Percentiles rank a stretch among this genome's conserved stretches.
phyloP scores from a whole-genome alignment of 2,888 invertebrate genomes.

The Netelia virgata region DNA sequence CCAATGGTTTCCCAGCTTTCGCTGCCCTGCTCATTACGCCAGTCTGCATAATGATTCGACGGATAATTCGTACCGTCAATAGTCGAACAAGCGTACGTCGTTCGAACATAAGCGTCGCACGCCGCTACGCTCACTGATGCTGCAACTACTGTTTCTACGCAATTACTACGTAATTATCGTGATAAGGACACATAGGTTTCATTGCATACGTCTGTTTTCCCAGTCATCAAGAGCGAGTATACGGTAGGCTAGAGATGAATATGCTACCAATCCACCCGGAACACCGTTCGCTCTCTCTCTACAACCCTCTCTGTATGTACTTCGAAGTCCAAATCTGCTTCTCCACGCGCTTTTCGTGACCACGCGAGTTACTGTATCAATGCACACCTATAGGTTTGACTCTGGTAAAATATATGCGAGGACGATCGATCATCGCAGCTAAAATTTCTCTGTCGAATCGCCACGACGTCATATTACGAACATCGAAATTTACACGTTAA shows the following conservation, averaged over 20 bases:
- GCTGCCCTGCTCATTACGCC: conserved; percentile 1
- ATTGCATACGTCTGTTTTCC: not conserved
- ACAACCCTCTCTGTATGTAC: not conserved
- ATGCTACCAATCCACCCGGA: not conserved
- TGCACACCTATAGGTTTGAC: not conserved
- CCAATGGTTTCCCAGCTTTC: conserved; percentile 65
- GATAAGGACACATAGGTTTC: conserved; percentile 57
- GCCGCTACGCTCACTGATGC: conserved; percentile 57
- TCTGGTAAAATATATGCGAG: not conserved
- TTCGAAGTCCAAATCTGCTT: conserved; percentile 9
- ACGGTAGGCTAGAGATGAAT: not conserved
- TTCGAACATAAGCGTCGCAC: conserved; percentile 19
- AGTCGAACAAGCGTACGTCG: conserved; percentile 23
- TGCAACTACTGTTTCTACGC: conserved; percentile 16
- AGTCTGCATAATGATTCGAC: conserved; percentile 19
- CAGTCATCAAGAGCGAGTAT: not conserved
- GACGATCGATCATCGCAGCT: conserved; percentile 17
- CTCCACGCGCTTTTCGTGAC: not conserved
- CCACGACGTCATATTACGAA: no score
- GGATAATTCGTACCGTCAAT: conserved; percentile 75
- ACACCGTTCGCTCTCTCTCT: not conserved
- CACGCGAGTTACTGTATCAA: not conserved
- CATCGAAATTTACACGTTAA: not conserved
- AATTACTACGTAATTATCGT: conserved; percentile 66
- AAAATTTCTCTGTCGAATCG: conserved; percentile 9